These are phyloP conservation scores for Brachyhypopomus occidentalis DNA, from an alignment of 2,113 vertebrate genomes.

Conservation along the genomic window DNA sequence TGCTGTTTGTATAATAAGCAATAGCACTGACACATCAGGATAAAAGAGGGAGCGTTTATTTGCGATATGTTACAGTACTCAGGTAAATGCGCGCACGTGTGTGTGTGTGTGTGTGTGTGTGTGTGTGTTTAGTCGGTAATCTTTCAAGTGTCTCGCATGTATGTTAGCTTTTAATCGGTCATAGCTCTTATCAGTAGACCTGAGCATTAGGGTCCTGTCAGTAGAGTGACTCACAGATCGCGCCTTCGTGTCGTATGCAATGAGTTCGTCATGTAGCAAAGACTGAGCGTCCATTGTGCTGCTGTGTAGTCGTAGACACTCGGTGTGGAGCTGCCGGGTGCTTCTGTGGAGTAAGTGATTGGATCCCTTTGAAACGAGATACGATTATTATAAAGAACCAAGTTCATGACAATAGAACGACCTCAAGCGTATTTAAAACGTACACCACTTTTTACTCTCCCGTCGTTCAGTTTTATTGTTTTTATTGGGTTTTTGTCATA, in stretches of 20 bases:
- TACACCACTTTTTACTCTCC: conserved; percentile 32
- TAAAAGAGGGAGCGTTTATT: conserved; percentile 29
- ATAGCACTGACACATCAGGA: conserved; percentile 43
- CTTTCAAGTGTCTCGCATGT: conserved; percentile 12
- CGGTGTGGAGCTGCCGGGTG: neutral
- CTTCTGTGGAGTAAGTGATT: neutral
- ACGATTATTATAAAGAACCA: neutral
- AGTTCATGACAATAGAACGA: conserved; percentile 1
- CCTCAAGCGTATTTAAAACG: conserved; percentile 33
- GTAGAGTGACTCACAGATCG: conserved; percentile 7
- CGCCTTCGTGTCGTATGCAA: conserved; percentile 23
- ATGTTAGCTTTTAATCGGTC: conserved; percentile 8
- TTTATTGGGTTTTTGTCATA: conserved; percentile 29
- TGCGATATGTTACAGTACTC: conserved; percentile 42
- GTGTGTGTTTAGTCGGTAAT: neutral
- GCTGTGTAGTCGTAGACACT: neutral
- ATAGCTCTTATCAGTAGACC: conserved; percentile 46
- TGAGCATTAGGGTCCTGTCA: conserved; percentile 6
- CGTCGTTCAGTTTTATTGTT: neutral
- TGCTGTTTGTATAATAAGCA: conserved; percentile 16
- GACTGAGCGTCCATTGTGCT: conserved; percentile 32
- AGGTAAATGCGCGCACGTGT: conserved; percentile 40
- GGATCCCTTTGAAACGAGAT: neutral
- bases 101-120: conserved; percentile 25
- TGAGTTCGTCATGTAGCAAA: neutral